Percentiles rank a stretch among this genome's conserved stretches.
Conservation (phyloP, 2,888 invertebrate genomes). For the Brachypalpus laphriformis region DNA sequence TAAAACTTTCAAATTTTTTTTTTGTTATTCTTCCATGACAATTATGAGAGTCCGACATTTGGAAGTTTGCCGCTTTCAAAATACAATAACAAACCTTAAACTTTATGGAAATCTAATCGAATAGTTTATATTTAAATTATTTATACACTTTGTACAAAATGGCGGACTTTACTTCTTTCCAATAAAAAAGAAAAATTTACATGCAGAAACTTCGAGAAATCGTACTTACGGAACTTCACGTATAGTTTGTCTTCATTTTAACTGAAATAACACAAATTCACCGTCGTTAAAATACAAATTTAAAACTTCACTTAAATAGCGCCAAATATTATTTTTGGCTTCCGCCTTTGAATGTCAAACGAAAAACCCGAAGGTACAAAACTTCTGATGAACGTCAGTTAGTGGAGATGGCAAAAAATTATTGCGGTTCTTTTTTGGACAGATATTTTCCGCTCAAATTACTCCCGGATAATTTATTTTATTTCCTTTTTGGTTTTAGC, state of each 20-base stretch:
- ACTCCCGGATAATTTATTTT: neutral
- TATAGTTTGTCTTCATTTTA: constrained; percentile 4
- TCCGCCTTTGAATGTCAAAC: constrained; percentile 48
- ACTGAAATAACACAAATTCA: neutral
- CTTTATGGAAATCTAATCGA: neutral
- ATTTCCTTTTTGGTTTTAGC: constrained; percentile 20
- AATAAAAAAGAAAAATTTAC: constrained; percentile 5
- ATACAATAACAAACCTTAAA: constrained; percentile 55
- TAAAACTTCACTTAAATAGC: constrained; percentile 1
- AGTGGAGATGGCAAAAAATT: constrained; percentile 30
- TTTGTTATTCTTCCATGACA: constrained; percentile 68
- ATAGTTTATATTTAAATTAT: constrained; percentile 14
- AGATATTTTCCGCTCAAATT: neutral
- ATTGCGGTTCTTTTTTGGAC: constrained; percentile 45
- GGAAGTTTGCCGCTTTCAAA: constrained; percentile 58
- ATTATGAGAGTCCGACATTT: constrained; percentile 65
- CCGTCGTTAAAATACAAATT: neutral
- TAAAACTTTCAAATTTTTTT: constrained; percentile 67
- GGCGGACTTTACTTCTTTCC: constrained; percentile 29
- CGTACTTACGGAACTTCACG: constrained; percentile 38
- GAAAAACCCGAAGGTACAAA: constrained; percentile 19
- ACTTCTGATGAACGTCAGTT: constrained; percentile 13
- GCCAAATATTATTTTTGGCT: constrained; percentile 27
- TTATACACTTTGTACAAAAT: constrained; percentile 47
- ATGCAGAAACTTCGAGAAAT: constrained; percentile 1